Evolutionary conservation across 1,140 invertebrate genomes (phyloP).

Genomic region (Scylla paramamosain): DNA sequence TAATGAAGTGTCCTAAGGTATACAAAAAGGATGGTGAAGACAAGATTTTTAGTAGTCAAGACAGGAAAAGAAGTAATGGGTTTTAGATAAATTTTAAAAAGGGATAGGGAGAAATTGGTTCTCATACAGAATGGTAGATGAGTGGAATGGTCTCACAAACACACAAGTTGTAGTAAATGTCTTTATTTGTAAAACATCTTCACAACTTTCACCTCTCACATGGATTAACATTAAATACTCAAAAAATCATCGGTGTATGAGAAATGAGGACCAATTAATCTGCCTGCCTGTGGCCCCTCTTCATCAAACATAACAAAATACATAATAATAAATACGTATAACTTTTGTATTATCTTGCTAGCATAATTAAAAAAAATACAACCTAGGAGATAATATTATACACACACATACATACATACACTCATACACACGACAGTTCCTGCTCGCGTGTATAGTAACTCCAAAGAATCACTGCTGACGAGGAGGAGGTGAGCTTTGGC

Average conservation of each 20-base stretch:
- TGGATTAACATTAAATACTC: neutral
- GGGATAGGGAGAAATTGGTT: too few species aligned
- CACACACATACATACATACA: neutral
- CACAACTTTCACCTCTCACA: neutral
- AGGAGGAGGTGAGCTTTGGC: neutral
- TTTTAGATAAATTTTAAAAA: too few species aligned
- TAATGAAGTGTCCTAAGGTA: too few species aligned
- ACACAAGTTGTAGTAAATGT: neutral
- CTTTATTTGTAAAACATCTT: constrained; percentile 24
- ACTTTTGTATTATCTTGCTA: neutral
- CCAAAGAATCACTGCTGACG: neutral
- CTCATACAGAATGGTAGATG: too few species aligned
- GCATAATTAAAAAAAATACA: neutral
- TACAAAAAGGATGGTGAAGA: too few species aligned
- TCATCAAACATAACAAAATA: neutral
- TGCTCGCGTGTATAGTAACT: neutral
- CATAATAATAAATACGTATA: neutral
- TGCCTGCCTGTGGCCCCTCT: neutral
- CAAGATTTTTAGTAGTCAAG: too few species aligned
- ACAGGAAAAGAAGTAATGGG: too few species aligned
- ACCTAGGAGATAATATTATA: neutral
- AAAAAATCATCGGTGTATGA: neutral
- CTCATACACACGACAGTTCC: neutral
- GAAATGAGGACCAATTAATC: neutral
- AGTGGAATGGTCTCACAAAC: too few species aligned